phyloP scores from a whole-genome alignment of 2,888 invertebrate genomes.

The Druceiella hillmani region DNA sequence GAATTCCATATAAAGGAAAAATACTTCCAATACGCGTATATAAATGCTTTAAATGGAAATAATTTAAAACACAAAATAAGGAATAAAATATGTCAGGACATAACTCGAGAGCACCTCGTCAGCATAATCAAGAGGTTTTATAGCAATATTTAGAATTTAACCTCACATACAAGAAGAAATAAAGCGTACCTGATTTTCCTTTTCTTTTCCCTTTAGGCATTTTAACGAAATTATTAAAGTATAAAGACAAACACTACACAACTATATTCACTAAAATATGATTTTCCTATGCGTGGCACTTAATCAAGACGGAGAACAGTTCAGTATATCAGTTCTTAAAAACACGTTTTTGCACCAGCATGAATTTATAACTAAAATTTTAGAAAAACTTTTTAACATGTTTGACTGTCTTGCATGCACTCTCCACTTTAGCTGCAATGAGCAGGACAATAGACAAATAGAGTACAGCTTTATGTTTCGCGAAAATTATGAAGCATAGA shows the following conservation, averaged over 20 bases:
- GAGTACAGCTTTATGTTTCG: too few species aligned
- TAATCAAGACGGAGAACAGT: conserved; percentile 78
- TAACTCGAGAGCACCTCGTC: too few species aligned
- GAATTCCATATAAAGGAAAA: too few species aligned
- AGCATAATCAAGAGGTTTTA: too few species aligned
- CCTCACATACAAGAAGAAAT: background rate
- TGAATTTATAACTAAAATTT: conserved; percentile 64
- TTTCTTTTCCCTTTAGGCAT: conserved; percentile 77
- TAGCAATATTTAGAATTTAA: background rate
- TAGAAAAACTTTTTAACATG: conserved; percentile 73
- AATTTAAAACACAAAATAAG: too few species aligned
- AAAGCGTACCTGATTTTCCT: conserved; percentile 63
- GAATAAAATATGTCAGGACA: too few species aligned
- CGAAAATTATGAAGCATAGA: too few species aligned
- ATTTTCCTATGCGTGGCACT: conserved; percentile 44
- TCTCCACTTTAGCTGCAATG: conserved; percentile 36
- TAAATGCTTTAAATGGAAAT: too few species aligned
- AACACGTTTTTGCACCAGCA: conserved; percentile 66
- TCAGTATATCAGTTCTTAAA: conserved; percentile 65
- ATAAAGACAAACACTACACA: conserved; percentile 21
- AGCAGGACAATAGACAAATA: too few species aligned
- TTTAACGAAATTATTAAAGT: conserved; percentile 36
- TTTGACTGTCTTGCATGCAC: conserved; percentile 51
- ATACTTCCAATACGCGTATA: too few species aligned
- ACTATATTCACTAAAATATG: conserved; percentile 40